Percentiles rank a stretch among this genome's conserved stretches.
These are phyloP conservation scores for Tachina grossa DNA, from an alignment of 2,888 invertebrate species.

Conservation along the genomic window DNA sequence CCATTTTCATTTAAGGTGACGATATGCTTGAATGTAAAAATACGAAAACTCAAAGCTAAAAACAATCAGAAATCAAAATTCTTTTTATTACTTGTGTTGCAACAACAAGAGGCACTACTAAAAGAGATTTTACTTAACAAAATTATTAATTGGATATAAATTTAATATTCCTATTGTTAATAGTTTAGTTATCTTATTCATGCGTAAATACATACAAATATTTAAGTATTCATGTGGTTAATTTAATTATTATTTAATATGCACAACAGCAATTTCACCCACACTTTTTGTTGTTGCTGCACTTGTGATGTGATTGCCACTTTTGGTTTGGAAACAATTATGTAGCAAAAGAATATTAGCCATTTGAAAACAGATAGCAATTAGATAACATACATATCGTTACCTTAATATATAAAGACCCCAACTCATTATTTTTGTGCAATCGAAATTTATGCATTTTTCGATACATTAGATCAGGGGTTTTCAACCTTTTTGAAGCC, in stretches of 20 bases:
- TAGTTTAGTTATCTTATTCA: slow-evolving; percentile 15
- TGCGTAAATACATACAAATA: not conserved
- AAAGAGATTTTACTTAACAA: slow-evolving; percentile 10
- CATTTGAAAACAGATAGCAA: slow-evolving; percentile 1
- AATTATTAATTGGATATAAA: slow-evolving; percentile 50
- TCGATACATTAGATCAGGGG: no score
- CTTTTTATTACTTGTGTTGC: slow-evolving; percentile 45
- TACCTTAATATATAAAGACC: no score
- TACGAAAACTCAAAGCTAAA: not conserved
- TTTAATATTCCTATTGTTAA: slow-evolving; percentile 33
- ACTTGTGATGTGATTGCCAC: slow-evolving; percentile 5
- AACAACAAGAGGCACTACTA: slow-evolving; percentile 13
- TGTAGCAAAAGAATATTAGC: not conserved
- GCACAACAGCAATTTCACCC: slow-evolving; percentile 54
- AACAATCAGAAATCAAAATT: slow-evolving; percentile 58
- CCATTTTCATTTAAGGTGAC: no score
- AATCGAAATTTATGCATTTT: no score
- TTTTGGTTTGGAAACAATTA: slow-evolving; percentile 17
- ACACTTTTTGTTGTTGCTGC: slow-evolving; percentile 26
- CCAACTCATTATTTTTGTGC: no score
- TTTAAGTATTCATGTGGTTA: slow-evolving; percentile 5
- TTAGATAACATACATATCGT: not conserved
- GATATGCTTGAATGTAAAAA: not conserved
- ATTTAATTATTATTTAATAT: slow-evolving; percentile 61
- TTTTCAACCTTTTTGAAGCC: no score